phyloP scores from a whole-genome alignment of 2,888 invertebrate species.

The Caenorhabditis japonica region DNA sequence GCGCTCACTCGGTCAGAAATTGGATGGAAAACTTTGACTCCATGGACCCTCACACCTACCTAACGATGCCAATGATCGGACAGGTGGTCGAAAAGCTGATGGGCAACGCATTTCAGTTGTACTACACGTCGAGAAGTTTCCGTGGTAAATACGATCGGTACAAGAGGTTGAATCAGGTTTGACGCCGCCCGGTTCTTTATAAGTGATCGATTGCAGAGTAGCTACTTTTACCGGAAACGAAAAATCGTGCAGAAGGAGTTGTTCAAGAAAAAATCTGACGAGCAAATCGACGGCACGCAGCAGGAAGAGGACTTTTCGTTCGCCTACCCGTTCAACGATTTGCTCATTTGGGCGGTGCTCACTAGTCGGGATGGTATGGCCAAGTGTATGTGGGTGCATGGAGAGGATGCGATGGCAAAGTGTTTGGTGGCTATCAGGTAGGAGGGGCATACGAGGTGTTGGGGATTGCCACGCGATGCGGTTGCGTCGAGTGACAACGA shows the following conservation, averaged over 20 bases:
- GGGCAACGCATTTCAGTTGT: conserved; percentile 96
- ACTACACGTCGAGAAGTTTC: conserved; percentile 94
- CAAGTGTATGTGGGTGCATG: conserved; percentile 92
- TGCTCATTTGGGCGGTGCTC: conserved; percentile 93
- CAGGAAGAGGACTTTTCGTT: conserved; percentile 55
- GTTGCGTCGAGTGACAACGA: too few species aligned
- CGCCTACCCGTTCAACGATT: conserved; percentile 90
- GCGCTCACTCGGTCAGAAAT: conserved; percentile 39
- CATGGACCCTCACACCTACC: conserved; percentile 39
- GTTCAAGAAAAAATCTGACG: conserved; percentile 43
- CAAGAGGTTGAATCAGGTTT: conserved; percentile 36
- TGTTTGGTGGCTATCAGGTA: conserved; percentile 58
- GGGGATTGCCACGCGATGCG: too few species aligned
- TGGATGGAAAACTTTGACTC: conserved; percentile 92
- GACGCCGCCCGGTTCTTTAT: background rate
- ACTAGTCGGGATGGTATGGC: conserved; percentile 98
- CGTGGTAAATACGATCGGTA: conserved; percentile 78
- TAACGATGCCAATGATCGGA: conserved; percentile 82
- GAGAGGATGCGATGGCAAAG: conserved; percentile 75
- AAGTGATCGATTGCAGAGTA: conserved; percentile 34
- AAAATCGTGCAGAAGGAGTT: conserved; percentile 39
- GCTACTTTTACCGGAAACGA: conserved; percentile 37
- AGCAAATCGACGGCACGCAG: conserved; percentile 25
- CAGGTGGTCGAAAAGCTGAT: conserved; percentile 96
- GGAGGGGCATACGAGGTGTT: too few species aligned